Evolutionary conservation across 2,888 invertebrate species (phyloP), one percentile per base, ranked within the genome.

Genomic region (Cheilosia grossa): DNA sequence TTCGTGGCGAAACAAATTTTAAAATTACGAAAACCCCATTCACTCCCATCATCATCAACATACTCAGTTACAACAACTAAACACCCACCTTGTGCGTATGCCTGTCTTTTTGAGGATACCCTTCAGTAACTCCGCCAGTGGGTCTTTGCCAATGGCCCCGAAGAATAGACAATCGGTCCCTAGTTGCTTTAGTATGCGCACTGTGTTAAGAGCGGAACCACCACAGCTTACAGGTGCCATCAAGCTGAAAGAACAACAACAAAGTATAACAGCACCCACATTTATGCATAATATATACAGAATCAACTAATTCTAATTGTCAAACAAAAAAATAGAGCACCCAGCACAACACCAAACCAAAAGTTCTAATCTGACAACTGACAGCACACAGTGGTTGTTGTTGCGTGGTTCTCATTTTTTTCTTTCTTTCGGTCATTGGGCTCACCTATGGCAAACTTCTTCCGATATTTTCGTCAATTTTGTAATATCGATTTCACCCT

Each of bases 81-180:
- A 51, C 53, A 69, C 87, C 87, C 88, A 92, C 90, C 91, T 90
- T 10, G 93, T 90, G 69, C 91, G 89, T 30, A 94, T 92, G 33
- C 92, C 92, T 17, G 89, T 89, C 40, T 90, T 89, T 58, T 90
- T 88, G 17, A 93, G 88, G 33, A 92, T 88, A 7, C 89, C 87
- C 74, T 90, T 90, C 54, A 94, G 88, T 61, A 90, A 88, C 78
- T 90, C 89, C 2, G 93, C 93, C 56, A 91, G 90, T 58, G 91
- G 88, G 87, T 94, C 94, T 47, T 91, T 89, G 1, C 94, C 94
- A 40, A 94, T 91, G 10, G 93, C 92, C 2, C 94, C 94, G 87
- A 93, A 93, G 88, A 93, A 93, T 21, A 92, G 77, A 2, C 93
- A 87, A 89, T 93, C 93, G 87, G 89, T 90, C 81, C 91, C 91